Percentiles rank a stretch among this genome's conserved stretches.
These are phyloP conservation scores for Geococcyx californianus DNA, from an alignment of 2,113 vertebrate genomes.

Conservation along the genomic window DNA sequence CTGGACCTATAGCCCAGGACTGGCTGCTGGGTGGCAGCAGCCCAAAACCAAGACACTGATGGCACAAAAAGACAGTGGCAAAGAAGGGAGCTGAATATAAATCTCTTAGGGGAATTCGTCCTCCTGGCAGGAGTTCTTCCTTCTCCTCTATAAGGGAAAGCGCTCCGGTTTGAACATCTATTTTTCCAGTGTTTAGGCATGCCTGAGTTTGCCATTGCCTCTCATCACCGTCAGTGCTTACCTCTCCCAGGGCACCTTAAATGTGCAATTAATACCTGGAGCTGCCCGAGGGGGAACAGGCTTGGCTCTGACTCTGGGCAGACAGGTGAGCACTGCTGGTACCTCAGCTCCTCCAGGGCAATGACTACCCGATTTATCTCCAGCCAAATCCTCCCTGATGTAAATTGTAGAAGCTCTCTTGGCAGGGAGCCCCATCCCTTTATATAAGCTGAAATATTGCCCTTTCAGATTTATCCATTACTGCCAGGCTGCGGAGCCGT, in stretches of 20 bases:
- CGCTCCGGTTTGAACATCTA: not conserved
- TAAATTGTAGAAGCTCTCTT: slow-evolving; percentile 50
- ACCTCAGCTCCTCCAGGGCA: not conserved
- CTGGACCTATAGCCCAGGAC: not conserved
- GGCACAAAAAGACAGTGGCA: not conserved
- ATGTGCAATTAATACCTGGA: not conserved
- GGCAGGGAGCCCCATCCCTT: slow-evolving; percentile 45
- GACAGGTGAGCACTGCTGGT: slow-evolving; percentile 28
- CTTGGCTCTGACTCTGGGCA: not conserved
- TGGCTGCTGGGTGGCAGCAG: not conserved
- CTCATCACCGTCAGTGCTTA: not conserved
- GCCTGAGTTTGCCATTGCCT: not conserved
- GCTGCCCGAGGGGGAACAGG: not conserved
- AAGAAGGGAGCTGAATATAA: not conserved
- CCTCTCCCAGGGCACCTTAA: not conserved
- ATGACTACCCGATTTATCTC: slow-evolving; percentile 46
- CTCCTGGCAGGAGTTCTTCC: not conserved
- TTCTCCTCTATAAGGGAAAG: not conserved
- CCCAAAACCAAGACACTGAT: not conserved
- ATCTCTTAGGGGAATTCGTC: not conserved
- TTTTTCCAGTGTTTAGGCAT: not conserved
- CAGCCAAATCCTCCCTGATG: slow-evolving; percentile 55
- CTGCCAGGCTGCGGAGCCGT: slow-evolving; percentile 10
- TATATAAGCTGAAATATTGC: slow-evolving; percentile 61
- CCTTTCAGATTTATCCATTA: slow-evolving; percentile 44